phyloP scores from a whole-genome alignment of 2,113 vertebrate species.

The Chlamydotis undulata region DNA sequence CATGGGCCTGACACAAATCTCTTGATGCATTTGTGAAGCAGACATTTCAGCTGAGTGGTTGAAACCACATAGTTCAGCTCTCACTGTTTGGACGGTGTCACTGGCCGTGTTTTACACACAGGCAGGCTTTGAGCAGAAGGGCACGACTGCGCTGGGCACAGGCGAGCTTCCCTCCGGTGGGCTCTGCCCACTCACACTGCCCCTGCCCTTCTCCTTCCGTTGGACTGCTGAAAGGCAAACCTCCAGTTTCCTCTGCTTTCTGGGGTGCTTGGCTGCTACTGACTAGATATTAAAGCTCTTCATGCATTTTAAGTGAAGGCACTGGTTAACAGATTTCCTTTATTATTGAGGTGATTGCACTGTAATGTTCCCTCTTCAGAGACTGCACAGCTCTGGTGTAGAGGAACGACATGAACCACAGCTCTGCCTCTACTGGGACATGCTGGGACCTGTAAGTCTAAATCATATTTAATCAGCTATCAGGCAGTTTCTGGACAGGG shows the following conservation, averaged over 20 bases:
- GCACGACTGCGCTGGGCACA: rapidly evolving
- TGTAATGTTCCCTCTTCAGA: neutral
- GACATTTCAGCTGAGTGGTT: neutral
- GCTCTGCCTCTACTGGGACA: neutral
- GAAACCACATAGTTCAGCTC: neutral
- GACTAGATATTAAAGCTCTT: neutral
- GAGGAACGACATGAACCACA: neutral
- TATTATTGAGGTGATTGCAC: neutral
- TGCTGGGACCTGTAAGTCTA: neutral
- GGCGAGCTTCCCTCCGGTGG: neutral
- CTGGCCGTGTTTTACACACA: neutral
- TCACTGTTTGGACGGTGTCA: rapidly evolving
- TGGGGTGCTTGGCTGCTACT: neutral
- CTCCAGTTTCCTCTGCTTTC: neutral
- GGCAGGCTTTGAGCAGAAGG: neutral
- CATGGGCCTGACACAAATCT: neutral
- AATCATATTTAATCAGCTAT: neutral
- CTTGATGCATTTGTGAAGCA: neutral
- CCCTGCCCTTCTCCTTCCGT: neutral
- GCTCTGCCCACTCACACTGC: neutral
- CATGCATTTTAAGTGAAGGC: neutral
- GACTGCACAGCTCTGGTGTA: neutral
- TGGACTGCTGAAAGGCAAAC: neutral
- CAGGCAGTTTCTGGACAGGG: neutral
- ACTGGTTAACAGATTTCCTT: neutral